These are phyloP conservation scores for Serrognathus titanus DNA, from an alignment of 2,888 invertebrate species.

Conservation along the genomic window DNA sequence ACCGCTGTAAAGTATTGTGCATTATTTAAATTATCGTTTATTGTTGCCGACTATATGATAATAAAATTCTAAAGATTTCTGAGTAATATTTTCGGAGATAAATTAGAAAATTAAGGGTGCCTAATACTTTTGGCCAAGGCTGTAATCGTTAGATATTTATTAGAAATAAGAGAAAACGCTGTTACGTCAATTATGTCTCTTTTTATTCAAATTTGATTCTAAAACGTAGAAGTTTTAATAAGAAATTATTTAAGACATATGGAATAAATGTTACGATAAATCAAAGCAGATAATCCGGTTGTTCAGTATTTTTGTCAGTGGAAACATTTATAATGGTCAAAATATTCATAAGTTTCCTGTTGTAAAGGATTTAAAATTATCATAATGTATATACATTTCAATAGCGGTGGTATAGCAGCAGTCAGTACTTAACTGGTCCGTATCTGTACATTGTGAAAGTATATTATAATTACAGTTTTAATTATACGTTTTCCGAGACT, in stretches of 20 bases:
- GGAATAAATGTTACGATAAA: not conserved
- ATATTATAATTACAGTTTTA: constrained; percentile 37
- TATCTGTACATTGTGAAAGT: constrained; percentile 12
- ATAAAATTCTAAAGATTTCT: too few relatives aligned
- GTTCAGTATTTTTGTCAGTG: constrained; percentile 1
- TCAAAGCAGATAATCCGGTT: constrained; percentile 1
- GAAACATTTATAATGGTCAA: constrained; percentile 4
- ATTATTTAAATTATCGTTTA: too few relatives aligned
- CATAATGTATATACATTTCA: constrained; percentile 6
- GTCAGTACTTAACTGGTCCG: constrained; percentile 1
- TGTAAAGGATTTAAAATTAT: constrained; percentile 11
- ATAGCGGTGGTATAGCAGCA: not conserved
- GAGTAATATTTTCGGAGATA: too few relatives aligned
- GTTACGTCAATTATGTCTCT: too few relatives aligned
- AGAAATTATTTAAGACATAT: not conserved
- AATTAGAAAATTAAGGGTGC: too few relatives aligned
- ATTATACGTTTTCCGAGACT: constrained; percentile 31
- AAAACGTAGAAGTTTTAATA: not conserved
- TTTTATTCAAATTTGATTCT: too few relatives aligned
- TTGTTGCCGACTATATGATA: too few relatives aligned
- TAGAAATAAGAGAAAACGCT: too few relatives aligned
- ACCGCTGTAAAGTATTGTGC: too few relatives aligned
- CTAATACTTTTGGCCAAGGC: too few relatives aligned
- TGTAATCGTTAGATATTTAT: too few relatives aligned
- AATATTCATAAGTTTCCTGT: constrained; percentile 11